phyloP scores from a whole-genome alignment of 2,797 vertebrate genomes.

The Micromesistius poutassou region DNA sequence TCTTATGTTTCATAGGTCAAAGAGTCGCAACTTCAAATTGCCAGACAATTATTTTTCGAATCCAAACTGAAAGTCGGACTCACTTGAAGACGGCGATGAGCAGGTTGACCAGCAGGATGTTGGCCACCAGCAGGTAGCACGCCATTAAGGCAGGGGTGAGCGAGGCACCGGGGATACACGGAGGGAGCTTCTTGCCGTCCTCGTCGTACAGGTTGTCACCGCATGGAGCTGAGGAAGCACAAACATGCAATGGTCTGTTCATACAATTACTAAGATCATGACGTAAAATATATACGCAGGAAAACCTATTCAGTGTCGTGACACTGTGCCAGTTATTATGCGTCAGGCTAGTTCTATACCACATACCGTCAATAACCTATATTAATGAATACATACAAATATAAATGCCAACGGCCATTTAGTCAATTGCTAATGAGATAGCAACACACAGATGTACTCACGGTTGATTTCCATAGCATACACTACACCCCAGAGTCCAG shows the following conservation, averaged over 20 bases:
- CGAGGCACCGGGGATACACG: conserved; percentile 94
- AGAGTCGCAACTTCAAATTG: not conserved
- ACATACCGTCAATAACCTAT: not conserved
- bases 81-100: conserved; percentile 98
- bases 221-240: conserved; percentile 81
- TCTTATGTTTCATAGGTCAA: too few relatives aligned
- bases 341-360: not conserved
- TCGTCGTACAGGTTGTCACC: conserved; percentile 95
- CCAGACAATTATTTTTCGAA: not conserved
- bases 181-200: conserved; percentile 92
- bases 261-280: not conserved
- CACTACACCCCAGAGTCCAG: conserved; percentile 68
- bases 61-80: conserved; percentile 42
- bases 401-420: not conserved
- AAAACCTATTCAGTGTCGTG: not conserved
- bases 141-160: conserved; percentile 97
- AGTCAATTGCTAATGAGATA: not conserved
- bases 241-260: not conserved
- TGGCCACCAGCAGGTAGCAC: conserved; percentile 94
- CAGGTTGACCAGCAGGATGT: conserved; percentile 95
- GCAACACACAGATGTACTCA: conserved; percentile 71
- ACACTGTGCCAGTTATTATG: not conserved
- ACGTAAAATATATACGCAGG: not conserved
- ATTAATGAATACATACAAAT: not conserved
- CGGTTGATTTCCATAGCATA: conserved; percentile 99